These are phyloP conservation scores for Enoplosus armatus DNA, from an alignment of 2,797 vertebrate species.

Conservation along the genomic window DNA sequence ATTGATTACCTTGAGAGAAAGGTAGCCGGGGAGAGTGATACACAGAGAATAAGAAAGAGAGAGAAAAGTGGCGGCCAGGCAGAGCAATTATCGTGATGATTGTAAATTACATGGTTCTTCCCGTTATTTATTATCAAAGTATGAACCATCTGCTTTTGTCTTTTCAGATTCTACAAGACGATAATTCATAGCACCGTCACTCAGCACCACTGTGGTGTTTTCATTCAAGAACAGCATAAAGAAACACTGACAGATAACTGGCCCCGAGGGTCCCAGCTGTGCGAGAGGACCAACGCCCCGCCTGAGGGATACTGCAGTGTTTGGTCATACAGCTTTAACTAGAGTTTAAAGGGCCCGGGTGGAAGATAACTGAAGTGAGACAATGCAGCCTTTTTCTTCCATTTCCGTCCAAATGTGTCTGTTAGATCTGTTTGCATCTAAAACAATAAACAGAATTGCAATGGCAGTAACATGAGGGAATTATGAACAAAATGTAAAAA, in stretches of 20 bases:
- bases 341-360: slow-evolving; percentile 61
- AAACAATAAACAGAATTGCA: neutral
- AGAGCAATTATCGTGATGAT: slow-evolving; percentile 32
- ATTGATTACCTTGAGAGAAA: slow-evolving; percentile 61
- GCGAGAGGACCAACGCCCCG: slow-evolving; percentile 56
- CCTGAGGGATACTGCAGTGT: slow-evolving; percentile 58
- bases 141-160: slow-evolving; percentile 71
- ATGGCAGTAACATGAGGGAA: neutral
- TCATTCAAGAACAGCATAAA: slow-evolving; percentile 56
- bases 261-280: slow-evolving; percentile 46
- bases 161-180: slow-evolving; percentile 83
- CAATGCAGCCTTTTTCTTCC: slow-evolving; percentile 53
- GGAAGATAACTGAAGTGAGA: slow-evolving; percentile 67
- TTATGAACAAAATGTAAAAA: slow-evolving; percentile 12
- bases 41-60: slow-evolving; percentile 35
- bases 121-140: slow-evolving; percentile 30
- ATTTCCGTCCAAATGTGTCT: slow-evolving; percentile 36
- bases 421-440: slow-evolving; percentile 27
- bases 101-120: slow-evolving; percentile 22
- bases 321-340: slow-evolving; percentile 44
- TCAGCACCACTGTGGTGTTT: slow-evolving; percentile 47
- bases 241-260: slow-evolving; percentile 56
- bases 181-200: slow-evolving; percentile 82
- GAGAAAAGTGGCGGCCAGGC: slow-evolving; percentile 23
- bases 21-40: slow-evolving; percentile 7